phyloP scores from a whole-genome alignment of 2,113 vertebrate species.

The Pterocles orientalis region DNA sequence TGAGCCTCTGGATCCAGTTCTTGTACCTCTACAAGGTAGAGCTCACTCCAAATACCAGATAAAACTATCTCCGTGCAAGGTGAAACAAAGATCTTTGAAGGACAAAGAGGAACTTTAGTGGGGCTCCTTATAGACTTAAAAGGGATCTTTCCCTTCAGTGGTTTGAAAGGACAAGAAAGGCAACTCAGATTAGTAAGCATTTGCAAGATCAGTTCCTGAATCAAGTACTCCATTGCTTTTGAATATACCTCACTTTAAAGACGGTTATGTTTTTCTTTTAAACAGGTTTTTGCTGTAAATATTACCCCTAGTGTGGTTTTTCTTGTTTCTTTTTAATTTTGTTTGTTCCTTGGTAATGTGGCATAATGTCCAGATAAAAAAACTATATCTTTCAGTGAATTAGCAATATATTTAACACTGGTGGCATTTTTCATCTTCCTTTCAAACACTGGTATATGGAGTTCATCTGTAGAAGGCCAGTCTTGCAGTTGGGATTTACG shows the following conservation, averaged over 20 bases:
- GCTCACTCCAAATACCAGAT: neutral
- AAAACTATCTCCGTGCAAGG: neutral
- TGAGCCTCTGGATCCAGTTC: neutral
- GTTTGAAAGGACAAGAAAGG: neutral
- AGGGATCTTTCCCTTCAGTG: neutral
- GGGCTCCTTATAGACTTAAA: neutral
- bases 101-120: neutral
- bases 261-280: neutral
- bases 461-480: neutral
- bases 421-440: neutral
- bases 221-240: neutral
- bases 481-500: neutral
- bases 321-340: neutral
- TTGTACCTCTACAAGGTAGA: neutral
- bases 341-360: neutral
- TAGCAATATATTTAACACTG: neutral
- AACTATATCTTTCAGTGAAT: neutral
- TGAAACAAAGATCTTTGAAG: slow-evolving; percentile 1
- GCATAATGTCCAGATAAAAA: neutral
- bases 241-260: neutral
- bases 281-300: neutral
- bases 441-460: neutral
- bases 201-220: neutral
- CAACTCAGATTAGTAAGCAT: neutral
- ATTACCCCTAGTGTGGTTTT: neutral